Evolutionary conservation across 2,797 vertebrate species (phyloP).

Genomic region (Vultur gryphus): DNA sequence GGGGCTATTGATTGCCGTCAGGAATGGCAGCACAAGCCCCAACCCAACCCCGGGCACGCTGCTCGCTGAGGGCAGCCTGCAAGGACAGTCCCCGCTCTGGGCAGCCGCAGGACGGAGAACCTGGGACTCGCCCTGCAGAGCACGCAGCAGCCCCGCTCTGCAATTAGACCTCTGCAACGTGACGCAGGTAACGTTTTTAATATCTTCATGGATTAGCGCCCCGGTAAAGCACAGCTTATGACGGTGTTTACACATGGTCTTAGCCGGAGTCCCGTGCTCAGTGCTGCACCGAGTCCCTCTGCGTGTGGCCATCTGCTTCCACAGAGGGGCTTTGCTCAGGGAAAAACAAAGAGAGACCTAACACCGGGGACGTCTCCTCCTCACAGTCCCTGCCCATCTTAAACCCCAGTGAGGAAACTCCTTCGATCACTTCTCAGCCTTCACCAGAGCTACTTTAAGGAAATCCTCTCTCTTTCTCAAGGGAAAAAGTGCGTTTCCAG

Average conservation of each 20-base stretch:
- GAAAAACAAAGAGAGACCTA: not conserved
- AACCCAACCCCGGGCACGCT: not conserved
- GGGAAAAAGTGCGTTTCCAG: not conserved
- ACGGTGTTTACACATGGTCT: not conserved
- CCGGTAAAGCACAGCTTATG: not conserved
- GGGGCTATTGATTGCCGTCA: fast-evolving
- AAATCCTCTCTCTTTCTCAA: not conserved
- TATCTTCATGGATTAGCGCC: not conserved
- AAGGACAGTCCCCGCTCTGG: not conserved
- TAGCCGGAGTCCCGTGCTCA: not conserved
- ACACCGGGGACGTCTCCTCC: not conserved
- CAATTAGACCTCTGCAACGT: not conserved
- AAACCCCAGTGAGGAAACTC: not conserved
- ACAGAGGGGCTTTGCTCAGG: not conserved
- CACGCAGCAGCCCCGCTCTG: not conserved
- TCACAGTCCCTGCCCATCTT: not conserved
- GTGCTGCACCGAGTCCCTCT: not conserved
- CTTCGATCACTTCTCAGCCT: not conserved
- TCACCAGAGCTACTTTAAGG: not conserved
- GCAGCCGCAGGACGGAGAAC: not conserved
- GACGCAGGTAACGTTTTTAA: not conserved
- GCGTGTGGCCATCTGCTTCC: not conserved
- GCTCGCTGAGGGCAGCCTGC: not conserved
- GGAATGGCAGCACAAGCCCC: not conserved
- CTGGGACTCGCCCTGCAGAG: not conserved